Base-by-base conservation (phyloP, 1,140 invertebrate species). In the Bicyclus anynana region DNA sequence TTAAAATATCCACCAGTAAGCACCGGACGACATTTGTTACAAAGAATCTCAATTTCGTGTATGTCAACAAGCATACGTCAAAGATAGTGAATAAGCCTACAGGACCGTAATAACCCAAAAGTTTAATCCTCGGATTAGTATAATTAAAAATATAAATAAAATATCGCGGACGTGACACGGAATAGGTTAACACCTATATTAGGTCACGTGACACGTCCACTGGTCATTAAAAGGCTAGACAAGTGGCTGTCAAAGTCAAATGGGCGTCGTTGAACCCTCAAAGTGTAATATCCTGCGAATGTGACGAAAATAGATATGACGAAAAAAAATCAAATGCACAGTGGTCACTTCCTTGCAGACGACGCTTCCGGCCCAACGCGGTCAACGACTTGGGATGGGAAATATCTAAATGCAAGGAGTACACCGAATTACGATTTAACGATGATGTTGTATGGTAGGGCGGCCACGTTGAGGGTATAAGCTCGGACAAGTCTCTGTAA, bases 351-450 rank as follows among this genome's bases (percentile, higher is more conserved):
- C 66, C 66, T 55, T 37, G 62, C 66, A 62, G 66, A 65, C 62
- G 51, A 18, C 33, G 35, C 62, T 65, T 68, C 62, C 62, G 61
- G 53, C 61, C 62, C 53, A 47, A 59, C 17, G 48, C 48, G 61
- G 66, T 40, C 62, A 48, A 55, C 63, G 66, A 68, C 66, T 61
- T 38, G 47, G 23, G 52, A 38, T 42, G 58, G 35, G 51, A 60
- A 65, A 60, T 60, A 60, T 68, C 54, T 60, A 65, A 64, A 68
- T 68, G 62, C 66, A 59, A 38, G 54, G 55, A 59, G 37, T 59
- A 62, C 59, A 35, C 38, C 62, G 62, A 69, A 68, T 68, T 65
- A 68, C 61, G 62, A 69, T 62, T 68, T 68, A 55, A 69, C 66
- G 52, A 68, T 21, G 52, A 53, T 62, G 59, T 55, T 26, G 14